Conservation (phyloP, 2,888 invertebrate species). For the Drosophila cracens region DNA sequence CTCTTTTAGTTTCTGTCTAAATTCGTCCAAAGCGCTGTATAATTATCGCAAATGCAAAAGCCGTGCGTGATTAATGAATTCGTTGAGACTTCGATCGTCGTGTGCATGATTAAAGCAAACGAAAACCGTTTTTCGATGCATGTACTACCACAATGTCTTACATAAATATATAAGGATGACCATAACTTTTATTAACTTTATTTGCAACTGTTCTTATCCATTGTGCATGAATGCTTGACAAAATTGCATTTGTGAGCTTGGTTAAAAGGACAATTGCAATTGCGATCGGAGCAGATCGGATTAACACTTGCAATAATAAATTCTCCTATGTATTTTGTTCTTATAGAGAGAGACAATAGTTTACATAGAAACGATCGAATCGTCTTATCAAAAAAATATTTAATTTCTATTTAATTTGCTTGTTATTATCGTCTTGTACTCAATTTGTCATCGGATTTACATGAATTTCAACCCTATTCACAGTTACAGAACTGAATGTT, state of each 20-base stretch:
- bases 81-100: slow-evolving; percentile 34
- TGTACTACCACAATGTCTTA: not conserved
- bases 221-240: not conserved
- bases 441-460: not conserved
- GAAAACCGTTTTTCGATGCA: not conserved
- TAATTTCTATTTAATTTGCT: not conserved
- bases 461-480: not conserved
- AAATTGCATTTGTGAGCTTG: not conserved
- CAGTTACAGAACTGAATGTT: not conserved
- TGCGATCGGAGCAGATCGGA: not conserved
- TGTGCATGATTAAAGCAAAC: slow-evolving; percentile 5
- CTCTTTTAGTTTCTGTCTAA: slow-evolving; percentile 51
- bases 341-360: not conserved
- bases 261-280: not conserved
- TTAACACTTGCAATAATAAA: not conserved
- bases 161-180: not conserved
- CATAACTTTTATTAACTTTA: not conserved
- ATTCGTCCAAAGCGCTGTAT: slow-evolving; percentile 41
- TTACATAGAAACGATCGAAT: not conserved
- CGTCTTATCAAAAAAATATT: not conserved
- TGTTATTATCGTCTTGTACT: not conserved
- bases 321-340: not conserved
- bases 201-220: not conserved
- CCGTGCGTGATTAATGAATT: slow-evolving; percentile 68
- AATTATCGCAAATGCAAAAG: slow-evolving; percentile 69